phyloP scores from a whole-genome alignment of 2,888 invertebrate genomes.

The Phengaris alcon region DNA sequence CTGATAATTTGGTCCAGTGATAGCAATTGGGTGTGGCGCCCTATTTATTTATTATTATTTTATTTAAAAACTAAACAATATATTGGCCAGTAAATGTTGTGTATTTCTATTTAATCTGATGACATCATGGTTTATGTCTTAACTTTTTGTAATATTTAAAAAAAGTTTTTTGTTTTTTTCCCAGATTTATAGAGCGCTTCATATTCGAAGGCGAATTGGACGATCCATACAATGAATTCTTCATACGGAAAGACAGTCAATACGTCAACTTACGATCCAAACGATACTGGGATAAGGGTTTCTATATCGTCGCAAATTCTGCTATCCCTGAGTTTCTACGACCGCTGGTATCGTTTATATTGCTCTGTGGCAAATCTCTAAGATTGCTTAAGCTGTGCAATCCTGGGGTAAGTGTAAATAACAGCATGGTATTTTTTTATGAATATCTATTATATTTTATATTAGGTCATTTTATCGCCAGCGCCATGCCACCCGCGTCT shows the following conservation, averaged over 20 bases:
- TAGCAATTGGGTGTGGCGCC: no score
- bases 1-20: no score
- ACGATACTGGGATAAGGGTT: constrained; percentile 84
- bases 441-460: no score
- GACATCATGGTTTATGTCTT: no score
- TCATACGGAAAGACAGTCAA: constrained; percentile 85
- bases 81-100: no score
- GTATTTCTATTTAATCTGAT: no score
- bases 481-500: no score
- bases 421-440: no score
- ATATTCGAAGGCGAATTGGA: constrained; percentile 90
- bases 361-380: constrained; percentile 87
- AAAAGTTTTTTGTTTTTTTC: constrained; percentile 33
- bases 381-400: constrained; percentile 84
- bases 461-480: no score
- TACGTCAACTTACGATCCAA: constrained; percentile 82
- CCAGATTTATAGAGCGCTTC: constrained; percentile 88
- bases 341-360: constrained; percentile 81
- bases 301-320: constrained; percentile 70
- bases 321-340: constrained; percentile 84
- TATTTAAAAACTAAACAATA: no score
- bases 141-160: neutral
- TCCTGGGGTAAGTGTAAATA: constrained; percentile 78
- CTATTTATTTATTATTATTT: no score
- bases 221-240: constrained; percentile 90